A percentile compares a stretch with the other conserved stretches of the same genome.
phyloP scores from a whole-genome alignment of 92 coral and sea anemone species.

The Micromussa lordhowensis region DNA sequence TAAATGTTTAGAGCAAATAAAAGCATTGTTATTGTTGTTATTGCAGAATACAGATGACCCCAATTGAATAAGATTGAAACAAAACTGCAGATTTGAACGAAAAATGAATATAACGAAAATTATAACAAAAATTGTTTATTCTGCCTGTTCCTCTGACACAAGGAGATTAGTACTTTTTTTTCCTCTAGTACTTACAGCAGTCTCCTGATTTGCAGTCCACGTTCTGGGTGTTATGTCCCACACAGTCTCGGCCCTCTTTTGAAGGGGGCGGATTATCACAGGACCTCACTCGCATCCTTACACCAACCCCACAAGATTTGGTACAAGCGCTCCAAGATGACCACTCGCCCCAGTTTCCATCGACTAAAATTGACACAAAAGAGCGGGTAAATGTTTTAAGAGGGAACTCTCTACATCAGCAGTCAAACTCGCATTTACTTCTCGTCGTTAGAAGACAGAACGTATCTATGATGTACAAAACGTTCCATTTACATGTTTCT shows the following conservation, averaged over 20 bases:
- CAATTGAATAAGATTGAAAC: neutral
- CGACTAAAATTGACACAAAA: conserved; percentile 32
- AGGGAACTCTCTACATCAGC: neutral
- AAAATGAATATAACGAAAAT: neutral
- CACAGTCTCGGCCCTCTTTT: conserved; percentile 69
- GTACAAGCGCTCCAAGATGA: conserved; percentile 80
- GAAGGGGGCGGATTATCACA: conserved; percentile 83
- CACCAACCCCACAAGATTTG: conserved; percentile 80
- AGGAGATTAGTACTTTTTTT: neutral
- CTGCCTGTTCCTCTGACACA: neutral
- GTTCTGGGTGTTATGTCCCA: conserved; percentile 64
- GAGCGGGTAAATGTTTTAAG: neutral
- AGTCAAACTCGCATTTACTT: neutral
- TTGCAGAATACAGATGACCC: neutral
- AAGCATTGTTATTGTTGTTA: too few species aligned
- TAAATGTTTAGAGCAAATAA: too few species aligned
- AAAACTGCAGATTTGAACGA: neutral
- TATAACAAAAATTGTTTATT: neutral
- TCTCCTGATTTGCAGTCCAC: conserved; percentile 70
- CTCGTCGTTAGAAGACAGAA: neutral
- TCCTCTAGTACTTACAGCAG: conserved; percentile 76
- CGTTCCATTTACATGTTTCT: neutral
- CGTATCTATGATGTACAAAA: neutral
- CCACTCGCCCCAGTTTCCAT: conserved; percentile 92
- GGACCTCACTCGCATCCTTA: conserved; percentile 68